Evolutionary conservation across 2,113 vertebrate genomes (phyloP).

Genomic region (Lichenostomus cassidix): DNA sequence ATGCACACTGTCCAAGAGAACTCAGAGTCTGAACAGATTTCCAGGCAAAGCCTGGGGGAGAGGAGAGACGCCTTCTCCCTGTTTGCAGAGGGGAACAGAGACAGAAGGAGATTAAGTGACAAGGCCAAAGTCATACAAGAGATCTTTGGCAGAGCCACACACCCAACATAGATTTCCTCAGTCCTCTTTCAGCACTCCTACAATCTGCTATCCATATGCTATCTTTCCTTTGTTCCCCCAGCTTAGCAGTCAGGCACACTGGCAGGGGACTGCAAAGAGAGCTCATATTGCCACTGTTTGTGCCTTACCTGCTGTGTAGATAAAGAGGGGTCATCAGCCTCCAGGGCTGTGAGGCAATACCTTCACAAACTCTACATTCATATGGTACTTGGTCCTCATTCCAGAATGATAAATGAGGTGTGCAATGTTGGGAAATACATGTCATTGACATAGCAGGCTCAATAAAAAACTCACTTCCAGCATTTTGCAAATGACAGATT

Average conservation of each 20-base stretch:
- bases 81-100: slow-evolving; percentile 6
- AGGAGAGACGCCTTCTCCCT: slow-evolving; percentile 33
- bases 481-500: slow-evolving; percentile 36
- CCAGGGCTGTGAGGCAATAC: slow-evolving; percentile 31
- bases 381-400: not conserved
- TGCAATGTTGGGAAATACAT: slow-evolving; percentile 30
- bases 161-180: slow-evolving; percentile 63
- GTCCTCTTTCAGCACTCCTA: slow-evolving; percentile 49
- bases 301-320: slow-evolving; percentile 64
- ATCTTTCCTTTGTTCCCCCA: slow-evolving; percentile 64
- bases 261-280: slow-evolving; percentile 44
- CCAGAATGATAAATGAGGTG: slow-evolving; percentile 56
- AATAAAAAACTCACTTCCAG: slow-evolving; percentile 38
- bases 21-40: slow-evolving; percentile 31
- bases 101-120: slow-evolving; percentile 66
- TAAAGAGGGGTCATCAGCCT: slow-evolving; percentile 62
- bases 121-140: slow-evolving; percentile 63
- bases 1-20: slow-evolving; percentile 5
- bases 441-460: not conserved
- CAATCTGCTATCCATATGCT: slow-evolving; percentile 70
- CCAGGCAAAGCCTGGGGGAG: slow-evolving; percentile 41
- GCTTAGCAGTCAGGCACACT: slow-evolving; percentile 50
- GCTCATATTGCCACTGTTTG: slow-evolving; percentile 54
- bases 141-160: slow-evolving; percentile 61
- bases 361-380: slow-evolving; percentile 57